These are phyloP conservation scores for Microctenopoma stevenorrisi DNA, from an alignment of 2,797 vertebrate species.

Conservation along the genomic window DNA sequence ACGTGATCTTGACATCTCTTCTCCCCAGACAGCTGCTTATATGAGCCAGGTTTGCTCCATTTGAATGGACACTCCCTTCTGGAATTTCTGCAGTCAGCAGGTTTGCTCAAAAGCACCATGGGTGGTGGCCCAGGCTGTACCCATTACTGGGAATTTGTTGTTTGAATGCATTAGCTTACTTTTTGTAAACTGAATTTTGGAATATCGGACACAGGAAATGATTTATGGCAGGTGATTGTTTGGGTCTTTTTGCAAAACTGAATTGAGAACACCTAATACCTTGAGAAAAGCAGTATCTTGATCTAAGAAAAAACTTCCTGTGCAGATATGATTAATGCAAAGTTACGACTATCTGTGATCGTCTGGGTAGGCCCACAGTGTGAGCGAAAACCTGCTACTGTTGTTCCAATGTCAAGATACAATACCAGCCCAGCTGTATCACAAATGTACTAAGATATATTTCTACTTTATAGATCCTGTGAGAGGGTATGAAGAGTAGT, in stretches of 20 bases:
- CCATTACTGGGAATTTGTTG: constrained; percentile 29
- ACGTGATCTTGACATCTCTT: constrained; percentile 26
- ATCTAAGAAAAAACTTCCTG: background rate
- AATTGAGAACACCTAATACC: background rate
- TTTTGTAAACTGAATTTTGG: background rate
- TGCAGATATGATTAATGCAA: too few species aligned
- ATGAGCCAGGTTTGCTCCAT: constrained; percentile 58
- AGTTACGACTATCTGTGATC: too few species aligned
- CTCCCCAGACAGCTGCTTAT: constrained; percentile 56
- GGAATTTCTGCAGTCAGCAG: constrained; percentile 75
- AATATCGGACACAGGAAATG: background rate
- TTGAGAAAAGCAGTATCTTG: background rate
- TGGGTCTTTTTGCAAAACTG: background rate
- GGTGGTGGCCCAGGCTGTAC: constrained; percentile 42
- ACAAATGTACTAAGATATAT: background rate
- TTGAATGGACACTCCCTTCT: constrained; percentile 61
- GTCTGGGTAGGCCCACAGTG: too few species aligned
- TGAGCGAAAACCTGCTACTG: too few species aligned
- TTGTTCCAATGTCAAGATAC: too few species aligned
- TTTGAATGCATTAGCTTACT: constrained; percentile 1
- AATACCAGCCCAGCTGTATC: background rate
- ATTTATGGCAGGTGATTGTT: background rate
- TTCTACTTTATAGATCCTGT: constrained; percentile 2
- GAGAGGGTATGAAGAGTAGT: constrained; percentile 14
- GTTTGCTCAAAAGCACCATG: constrained; percentile 63